Percentiles rank a stretch among this genome's conserved stretches.
These are phyloP conservation scores for Gryllus bimaculatus DNA, from an alignment of 1,140 invertebrate species.

Conservation along the genomic window DNA sequence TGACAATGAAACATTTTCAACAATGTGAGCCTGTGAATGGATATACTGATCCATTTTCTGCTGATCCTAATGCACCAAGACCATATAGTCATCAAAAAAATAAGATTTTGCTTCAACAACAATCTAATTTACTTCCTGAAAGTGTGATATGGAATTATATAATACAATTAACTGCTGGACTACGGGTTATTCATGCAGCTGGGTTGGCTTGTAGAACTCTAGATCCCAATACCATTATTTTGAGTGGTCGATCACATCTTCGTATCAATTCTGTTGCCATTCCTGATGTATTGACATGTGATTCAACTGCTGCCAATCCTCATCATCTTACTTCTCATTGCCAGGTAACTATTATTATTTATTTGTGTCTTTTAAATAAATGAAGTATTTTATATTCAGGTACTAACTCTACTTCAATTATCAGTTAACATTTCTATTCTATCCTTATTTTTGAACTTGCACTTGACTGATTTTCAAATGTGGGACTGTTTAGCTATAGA, in stretches of 20 bases:
- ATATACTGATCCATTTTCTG: constrained; percentile 71
- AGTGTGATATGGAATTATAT: constrained; percentile 90
- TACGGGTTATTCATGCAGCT: constrained; percentile 82
- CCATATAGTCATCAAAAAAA: constrained; percentile 80
- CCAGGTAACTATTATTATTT: constrained; percentile 36
- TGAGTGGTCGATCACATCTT: constrained; percentile 49
- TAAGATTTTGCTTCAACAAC: constrained; percentile 50
- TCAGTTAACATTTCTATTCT: too few relatives aligned
- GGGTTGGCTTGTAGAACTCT: constrained; percentile 57
- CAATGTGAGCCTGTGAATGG: constrained; percentile 54
- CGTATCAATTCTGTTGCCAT: constrained; percentile 75
- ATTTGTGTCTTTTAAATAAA: background rate
- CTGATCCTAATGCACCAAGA: constrained; percentile 68
- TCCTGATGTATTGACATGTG: constrained; percentile 75
- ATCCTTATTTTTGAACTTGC: too few relatives aligned
- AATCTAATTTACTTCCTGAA: constrained; percentile 66
- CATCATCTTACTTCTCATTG: constrained; percentile 64
- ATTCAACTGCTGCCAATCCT: constrained; percentile 50
- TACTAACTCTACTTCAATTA: too few relatives aligned
- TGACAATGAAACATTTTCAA: constrained; percentile 78
- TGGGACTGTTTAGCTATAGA: too few relatives aligned
- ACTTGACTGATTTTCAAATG: too few relatives aligned
- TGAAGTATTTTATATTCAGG: too few relatives aligned
- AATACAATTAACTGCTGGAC: constrained; percentile 89
- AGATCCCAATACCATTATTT: constrained; percentile 86